Conservation (phyloP, 2,113 vertebrate genomes). For the Phyllostomus discolor region DNA sequence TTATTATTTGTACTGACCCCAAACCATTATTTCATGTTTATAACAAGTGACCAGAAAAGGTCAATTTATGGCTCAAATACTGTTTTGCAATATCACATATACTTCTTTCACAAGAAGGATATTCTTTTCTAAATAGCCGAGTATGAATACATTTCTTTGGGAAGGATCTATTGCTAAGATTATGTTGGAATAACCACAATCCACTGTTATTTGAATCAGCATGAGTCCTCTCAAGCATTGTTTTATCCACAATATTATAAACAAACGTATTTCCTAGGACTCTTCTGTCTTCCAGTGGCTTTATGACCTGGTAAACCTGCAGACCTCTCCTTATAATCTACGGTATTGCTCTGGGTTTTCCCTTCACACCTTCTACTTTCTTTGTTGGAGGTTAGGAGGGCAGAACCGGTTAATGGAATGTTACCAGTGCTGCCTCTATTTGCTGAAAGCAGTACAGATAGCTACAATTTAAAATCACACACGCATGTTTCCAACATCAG, state of each 20-base stretch:
- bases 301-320: background rate
- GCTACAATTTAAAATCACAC: background rate
- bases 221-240: background rate
- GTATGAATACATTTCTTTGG: background rate
- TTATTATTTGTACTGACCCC: background rate
- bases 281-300: background rate
- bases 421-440: background rate
- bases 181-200: constrained; percentile 17
- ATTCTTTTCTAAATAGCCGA: background rate
- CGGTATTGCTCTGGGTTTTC: background rate
- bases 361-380: background rate
- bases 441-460: background rate
- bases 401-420: background rate
- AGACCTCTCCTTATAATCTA: background rate
- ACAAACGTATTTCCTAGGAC: background rate
- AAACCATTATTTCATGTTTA: background rate
- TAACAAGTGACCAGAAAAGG: background rate
- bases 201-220: background rate
- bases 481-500: background rate
- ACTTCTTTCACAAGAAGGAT: background rate
- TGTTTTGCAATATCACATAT: background rate
- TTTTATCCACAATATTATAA: background rate
- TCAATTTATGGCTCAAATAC: background rate
- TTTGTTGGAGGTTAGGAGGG: background rate
- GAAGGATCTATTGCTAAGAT: background rate